These are phyloP conservation scores for Apamea sordens DNA, from an alignment of 2,888 invertebrate genomes.

Conservation along the genomic window DNA sequence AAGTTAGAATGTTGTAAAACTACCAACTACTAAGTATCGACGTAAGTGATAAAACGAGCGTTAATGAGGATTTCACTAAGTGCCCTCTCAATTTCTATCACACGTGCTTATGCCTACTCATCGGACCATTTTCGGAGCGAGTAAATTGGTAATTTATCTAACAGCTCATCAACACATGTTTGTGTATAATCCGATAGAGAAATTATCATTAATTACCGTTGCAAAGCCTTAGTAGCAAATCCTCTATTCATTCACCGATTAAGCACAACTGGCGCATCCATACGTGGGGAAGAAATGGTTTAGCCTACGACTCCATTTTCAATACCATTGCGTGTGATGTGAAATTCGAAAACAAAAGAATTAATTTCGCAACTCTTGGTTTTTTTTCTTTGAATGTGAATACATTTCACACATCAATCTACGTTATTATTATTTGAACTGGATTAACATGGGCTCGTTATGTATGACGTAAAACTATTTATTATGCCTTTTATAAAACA, in stretches of 20 bases:
- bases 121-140: conserved; percentile 17
- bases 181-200: conserved; percentile 26
- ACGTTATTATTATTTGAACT: conserved; percentile 51
- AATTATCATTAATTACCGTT: conserved; percentile 37
- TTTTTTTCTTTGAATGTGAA: conserved; percentile 59
- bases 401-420: conserved; percentile 72
- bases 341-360: conserved; percentile 77
- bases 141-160: conserved; percentile 28
- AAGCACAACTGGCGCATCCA: not conserved
- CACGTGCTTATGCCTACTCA: not conserved
- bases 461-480: conserved; percentile 25
- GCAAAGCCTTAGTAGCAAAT: conserved; percentile 20
- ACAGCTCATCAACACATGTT: conserved; percentile 36
- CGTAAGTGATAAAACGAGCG: not conserved
- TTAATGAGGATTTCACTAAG: not conserved
- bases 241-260: conserved; percentile 28
- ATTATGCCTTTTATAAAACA: conserved; percentile 20
- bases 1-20: conserved; percentile 24
- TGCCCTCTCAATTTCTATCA: conserved; percentile 26
- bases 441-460: conserved; percentile 42
- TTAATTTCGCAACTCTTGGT: conserved; percentile 67
- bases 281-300: conserved; percentile 23
- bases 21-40: not conserved
- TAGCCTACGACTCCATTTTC: conserved; percentile 42
- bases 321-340: conserved; percentile 69